Evolutionary conservation across 2,797 vertebrate species (phyloP), one percentile per base, ranked within the genome.

Genomic region (Paratrypauchen microcephalus): DNA sequence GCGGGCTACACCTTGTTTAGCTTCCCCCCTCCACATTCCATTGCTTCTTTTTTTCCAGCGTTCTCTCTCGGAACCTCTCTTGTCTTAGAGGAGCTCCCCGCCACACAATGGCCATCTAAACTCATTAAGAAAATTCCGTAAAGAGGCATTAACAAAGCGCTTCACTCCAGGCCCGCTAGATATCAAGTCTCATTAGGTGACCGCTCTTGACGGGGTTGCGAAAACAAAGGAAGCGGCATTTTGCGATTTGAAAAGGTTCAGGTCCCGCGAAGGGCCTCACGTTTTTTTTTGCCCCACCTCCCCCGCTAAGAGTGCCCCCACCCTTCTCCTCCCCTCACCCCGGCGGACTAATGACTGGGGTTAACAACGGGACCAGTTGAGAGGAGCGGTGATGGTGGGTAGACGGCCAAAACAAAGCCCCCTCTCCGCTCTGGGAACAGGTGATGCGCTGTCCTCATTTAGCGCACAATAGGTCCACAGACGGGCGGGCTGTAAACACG

Each of bases 181-280:
- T 95, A 96, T 96, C 95, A 95, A 94, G 93, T 96, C 96, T 97
- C 97, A 98, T 98, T 98, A 97, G 95, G 94, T 95, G 95, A 96
- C 93, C 83, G 67, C 94, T 95, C 95, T 94, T 96, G 96, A 96
- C 92, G 93, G 94, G 94, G 93, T 89, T 93, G 94, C 94, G 95
- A 96, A 96, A 95, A 97, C 95, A 96, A 97, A 97, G 96, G 95
- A 90, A 91, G 93, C 79, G 69, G 41, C 41, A 16, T 45, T 92
- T 95, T 89, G 87, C 94, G 15, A 81, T 95, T 93, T 95, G 93
- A 95, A 96, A 96, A 94, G 94, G 93, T 94, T 93, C 91, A 92
- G 94, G 94, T 95, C 95, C 94, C 92, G 85, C 87, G 91, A 90
- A 95, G 93, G 90, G 93, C 87, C 90, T 89, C 89, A 94, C 93